Percentiles rank a stretch among this genome's conserved stretches.
These are phyloP conservation scores for Zophobas atratus DNA, from an alignment of 1,140 invertebrate species.

Conservation along the genomic window DNA sequence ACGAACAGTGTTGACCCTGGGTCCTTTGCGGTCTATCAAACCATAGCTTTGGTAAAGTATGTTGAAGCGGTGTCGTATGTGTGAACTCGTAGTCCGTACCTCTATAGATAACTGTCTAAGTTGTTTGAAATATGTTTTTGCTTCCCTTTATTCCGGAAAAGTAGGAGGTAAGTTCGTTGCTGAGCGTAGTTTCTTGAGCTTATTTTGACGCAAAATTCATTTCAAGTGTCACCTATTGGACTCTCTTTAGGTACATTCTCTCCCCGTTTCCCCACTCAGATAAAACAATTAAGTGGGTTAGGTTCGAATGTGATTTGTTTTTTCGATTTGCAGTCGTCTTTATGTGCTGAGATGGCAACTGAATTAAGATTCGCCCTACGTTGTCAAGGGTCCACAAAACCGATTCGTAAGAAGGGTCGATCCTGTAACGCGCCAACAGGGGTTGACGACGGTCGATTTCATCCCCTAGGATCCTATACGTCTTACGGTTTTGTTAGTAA, in stretches of 20 bases:
- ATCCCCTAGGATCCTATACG: constrained; percentile 71
- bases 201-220: neutral
- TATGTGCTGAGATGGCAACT: constrained; percentile 78
- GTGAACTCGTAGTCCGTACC: constrained; percentile 2
- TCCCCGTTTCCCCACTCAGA: no score
- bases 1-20: no score
- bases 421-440: constrained; percentile 50
- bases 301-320: constrained; percentile 24
- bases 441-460: constrained; percentile 65
- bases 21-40: neutral
- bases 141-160: constrained; percentile 66
- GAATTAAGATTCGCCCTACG: constrained; percentile 80
- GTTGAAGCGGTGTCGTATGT: constrained; percentile 1
- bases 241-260: no score
- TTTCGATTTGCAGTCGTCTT: constrained; percentile 72
- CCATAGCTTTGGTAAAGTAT: neutral
- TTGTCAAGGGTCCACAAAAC: constrained; percentile 74
- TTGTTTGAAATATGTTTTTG: constrained; percentile 70
- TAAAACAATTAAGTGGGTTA: no score
- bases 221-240: neutral
- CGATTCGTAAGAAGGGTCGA: constrained; percentile 67
- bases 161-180: constrained; percentile 69
- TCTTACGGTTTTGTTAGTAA: constrained; percentile 76
- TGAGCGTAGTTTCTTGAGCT: neutral
- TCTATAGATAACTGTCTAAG: constrained; percentile 69